A percentile compares a stretch with the other conserved stretches of the same genome.
phyloP scores from a whole-genome alignment of 2,888 invertebrate genomes.

The Mesorhabditis spiculigera region DNA sequence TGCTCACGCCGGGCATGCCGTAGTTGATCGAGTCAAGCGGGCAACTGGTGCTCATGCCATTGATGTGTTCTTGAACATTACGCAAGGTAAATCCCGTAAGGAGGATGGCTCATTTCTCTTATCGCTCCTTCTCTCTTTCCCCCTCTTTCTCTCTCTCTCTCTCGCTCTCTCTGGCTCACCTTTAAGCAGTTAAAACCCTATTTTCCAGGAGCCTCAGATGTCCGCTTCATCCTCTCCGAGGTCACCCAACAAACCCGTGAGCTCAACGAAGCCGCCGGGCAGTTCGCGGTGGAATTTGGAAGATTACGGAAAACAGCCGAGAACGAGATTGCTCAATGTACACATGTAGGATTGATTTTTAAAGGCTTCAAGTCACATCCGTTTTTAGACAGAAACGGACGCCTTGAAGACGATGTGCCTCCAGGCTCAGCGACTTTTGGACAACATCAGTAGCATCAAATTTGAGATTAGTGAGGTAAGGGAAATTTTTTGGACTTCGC shows the following conservation, averaged over 20 bases:
- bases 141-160: neutral
- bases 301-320: conserved; percentile 38
- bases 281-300: conserved; percentile 28
- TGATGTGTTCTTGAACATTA: conserved; percentile 40
- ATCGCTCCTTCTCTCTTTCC: neutral
- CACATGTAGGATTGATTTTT: too few species aligned
- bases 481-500: neutral
- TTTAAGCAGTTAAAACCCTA: too few species aligned
- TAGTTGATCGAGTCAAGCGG: conserved; percentile 46
- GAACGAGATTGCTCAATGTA: conserved; percentile 32
- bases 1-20: conserved; percentile 32
- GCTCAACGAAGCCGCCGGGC: neutral
- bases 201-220: neutral
- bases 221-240: neutral
- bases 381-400: conserved; percentile 42
- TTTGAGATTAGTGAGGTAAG: conserved; percentile 33
- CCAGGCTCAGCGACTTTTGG: conserved; percentile 36
- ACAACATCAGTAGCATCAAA: conserved; percentile 31
- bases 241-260: neutral
- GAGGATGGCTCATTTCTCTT: conserved; percentile 19
- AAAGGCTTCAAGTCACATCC: too few species aligned
- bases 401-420: conserved; percentile 41
- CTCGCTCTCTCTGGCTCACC: too few species aligned
- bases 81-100: conserved; percentile 27
- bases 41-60: conserved; percentile 47